Evolutionary conservation across 2,113 vertebrate species (phyloP).

Genomic region (Cyprinodon variegatus): DNA sequence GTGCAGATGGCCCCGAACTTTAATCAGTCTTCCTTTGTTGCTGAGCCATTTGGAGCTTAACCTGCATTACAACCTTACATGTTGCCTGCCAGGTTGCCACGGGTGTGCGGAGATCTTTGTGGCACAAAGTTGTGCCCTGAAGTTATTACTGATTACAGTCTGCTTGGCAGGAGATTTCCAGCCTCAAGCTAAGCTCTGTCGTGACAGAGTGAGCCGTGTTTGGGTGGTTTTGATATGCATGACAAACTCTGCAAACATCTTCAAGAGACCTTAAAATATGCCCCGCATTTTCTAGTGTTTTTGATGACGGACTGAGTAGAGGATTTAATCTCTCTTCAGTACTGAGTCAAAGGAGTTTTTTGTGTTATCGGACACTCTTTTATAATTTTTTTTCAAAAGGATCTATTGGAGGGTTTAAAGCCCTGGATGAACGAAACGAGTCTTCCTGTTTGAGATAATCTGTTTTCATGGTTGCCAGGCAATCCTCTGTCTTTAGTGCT

Average conservation of each 20-base stretch:
- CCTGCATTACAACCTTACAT: slow-evolving; percentile 47
- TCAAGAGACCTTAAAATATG: slow-evolving; percentile 54
- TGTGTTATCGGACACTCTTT: slow-evolving; percentile 26
- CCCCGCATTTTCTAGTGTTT: slow-evolving; percentile 19
- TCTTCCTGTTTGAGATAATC: slow-evolving; percentile 36
- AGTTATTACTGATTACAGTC: slow-evolving; percentile 46
- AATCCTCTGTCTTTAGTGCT: slow-evolving; percentile 7
- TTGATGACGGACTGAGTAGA: slow-evolving; percentile 32
- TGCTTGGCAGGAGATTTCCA: slow-evolving; percentile 12
- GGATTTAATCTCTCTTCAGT: slow-evolving; percentile 40
- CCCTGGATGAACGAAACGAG: not conserved
- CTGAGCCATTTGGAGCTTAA: slow-evolving; percentile 28
- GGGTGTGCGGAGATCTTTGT: slow-evolving; percentile 36
- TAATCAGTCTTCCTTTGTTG: slow-evolving; percentile 68
- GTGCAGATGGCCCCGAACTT: slow-evolving; percentile 42
- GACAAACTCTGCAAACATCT: slow-evolving; percentile 39
- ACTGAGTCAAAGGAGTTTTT: slow-evolving; percentile 21
- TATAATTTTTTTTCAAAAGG: slow-evolving; percentile 10
- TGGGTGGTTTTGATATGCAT: slow-evolving; percentile 59
- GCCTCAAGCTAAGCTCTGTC: slow-evolving; percentile 31
- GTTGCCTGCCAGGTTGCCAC: slow-evolving; percentile 51
- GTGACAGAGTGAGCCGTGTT: slow-evolving; percentile 15
- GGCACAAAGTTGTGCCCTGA: slow-evolving; percentile 40
- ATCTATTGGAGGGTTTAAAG: slow-evolving; percentile 22
- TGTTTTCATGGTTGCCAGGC: slow-evolving; percentile 50